Evolutionary conservation across 2,888 invertebrate genomes (phyloP).

Genomic region (Oxycera nigricornis): DNA sequence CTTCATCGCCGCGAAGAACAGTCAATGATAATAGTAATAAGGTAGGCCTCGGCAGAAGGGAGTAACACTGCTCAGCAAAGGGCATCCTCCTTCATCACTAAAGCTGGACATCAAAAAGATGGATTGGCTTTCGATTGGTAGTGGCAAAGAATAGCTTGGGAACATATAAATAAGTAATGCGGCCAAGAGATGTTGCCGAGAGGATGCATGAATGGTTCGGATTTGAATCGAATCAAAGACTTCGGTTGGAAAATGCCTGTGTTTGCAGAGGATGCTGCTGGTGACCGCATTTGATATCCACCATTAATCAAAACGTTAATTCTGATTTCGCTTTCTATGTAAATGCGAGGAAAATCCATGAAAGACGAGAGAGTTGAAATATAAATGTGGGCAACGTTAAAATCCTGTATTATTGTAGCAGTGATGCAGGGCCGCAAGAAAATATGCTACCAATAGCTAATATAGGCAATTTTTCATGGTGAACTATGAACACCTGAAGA

Average conservation of each 20-base stretch:
- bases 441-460: not conserved
- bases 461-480: not conserved
- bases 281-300: not conserved
- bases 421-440: too few relatives aligned
- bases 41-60: not conserved
- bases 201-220: not conserved
- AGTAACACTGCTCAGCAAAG: not conserved
- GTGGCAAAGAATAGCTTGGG: not conserved
- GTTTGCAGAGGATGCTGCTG: not conserved
- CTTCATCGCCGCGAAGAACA: constrained; percentile 1
- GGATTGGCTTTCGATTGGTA: constrained; percentile 19
- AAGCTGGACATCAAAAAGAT: constrained; percentile 12
- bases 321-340: constrained; percentile 16
- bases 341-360: not conserved
- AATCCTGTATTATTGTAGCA: not conserved
- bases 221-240: not conserved
- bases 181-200: not conserved
- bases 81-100: not conserved
- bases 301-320: constrained; percentile 17
- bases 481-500: not conserved
- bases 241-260: not conserved
- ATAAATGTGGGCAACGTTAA: not conserved
- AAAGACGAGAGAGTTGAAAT: not conserved
- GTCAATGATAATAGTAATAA: not conserved
- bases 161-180: not conserved